A percentile compares a stretch with the other conserved stretches of the same genome.
These are phyloP conservation scores for Eulemur coronatus DNA, from an alignment of 2,797 vertebrate species.

Conservation along the genomic window DNA sequence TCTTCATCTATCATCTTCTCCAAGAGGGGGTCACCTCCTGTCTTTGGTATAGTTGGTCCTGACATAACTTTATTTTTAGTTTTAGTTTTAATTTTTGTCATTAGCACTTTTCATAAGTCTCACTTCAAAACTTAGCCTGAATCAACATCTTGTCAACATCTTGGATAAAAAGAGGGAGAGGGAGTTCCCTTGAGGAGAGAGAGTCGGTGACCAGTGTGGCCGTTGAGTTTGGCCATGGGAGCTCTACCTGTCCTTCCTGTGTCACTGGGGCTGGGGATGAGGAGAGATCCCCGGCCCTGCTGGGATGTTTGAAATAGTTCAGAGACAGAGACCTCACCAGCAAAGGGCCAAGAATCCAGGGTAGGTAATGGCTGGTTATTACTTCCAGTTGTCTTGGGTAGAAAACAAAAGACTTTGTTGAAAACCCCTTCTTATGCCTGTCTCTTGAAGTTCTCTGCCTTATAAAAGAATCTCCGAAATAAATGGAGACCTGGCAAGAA, in stretches of 20 bases:
- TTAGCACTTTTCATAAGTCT: not conserved
- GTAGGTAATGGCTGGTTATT: not conserved
- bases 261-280: not conserved
- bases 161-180: not conserved
- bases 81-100: conserved; percentile 33
- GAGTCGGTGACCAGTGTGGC: not conserved
- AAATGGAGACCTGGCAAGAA: not conserved
- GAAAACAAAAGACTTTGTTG: not conserved
- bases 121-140: not conserved
- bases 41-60: not conserved
- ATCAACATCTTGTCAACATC: not conserved
- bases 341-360: not conserved
- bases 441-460: not conserved
- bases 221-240: not conserved
- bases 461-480: conserved; percentile 22
- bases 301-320: not conserved
- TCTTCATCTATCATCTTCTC: not conserved
- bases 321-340: not conserved
- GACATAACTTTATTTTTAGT: not conserved
- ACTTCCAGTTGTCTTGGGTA: not conserved
- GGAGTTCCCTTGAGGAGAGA: not conserved
- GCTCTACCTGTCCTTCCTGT: not conserved
- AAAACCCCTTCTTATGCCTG: not conserved
- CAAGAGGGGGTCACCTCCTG: not conserved
- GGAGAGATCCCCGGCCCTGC: not conserved